Base-by-base conservation (phyloP, 2,888 invertebrate genomes). In the Eristalinus sepulchralis region DNA sequence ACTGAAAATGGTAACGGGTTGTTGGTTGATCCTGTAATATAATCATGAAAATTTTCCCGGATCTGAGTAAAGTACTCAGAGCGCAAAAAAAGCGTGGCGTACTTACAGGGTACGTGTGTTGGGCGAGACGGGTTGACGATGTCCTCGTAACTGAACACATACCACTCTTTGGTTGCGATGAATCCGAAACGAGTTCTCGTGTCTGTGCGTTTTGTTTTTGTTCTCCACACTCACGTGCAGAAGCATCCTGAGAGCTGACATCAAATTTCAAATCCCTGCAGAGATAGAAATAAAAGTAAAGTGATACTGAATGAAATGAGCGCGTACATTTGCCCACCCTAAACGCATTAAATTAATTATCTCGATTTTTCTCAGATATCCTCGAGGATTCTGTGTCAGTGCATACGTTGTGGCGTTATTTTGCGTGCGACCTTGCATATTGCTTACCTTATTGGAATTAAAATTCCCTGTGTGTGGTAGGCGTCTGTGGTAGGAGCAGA, bases 281-380 rank as follows among this genome's bases (percentile, higher is more conserved):
- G 63, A 63, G 77, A 70, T 63, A 70, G 47, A 47, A 47, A 47
- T 70, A 31, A 70, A 36, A 63, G 68, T 55, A 57, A 70, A 31
- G 62, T 63, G 70, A 63, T 77, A 53, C 70, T 63, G 63, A 70
- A 70, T 77, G 55, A 77, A 77, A 77, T 77, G 68, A 70, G 62
- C 34, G 63, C 68, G 68, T 62, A 34, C 53, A 36, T 76, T 67
- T 67, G 47, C 76, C 60, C 60, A 27, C 68, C 53, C 77, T 77
- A 63, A 70, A 68, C 27, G 31, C 55, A 77, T 77, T 68, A 77
- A 62, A 62, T 62, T 77, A 68, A 77, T 77, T 77, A 68, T 68
- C 36, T 77, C 55, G 68, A 77, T 77, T 77, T 77, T 70, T 55
- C 55, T 63, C 17, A 39, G 70, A 5, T 34, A 59, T 27, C 36